These are phyloP conservation scores for Rhabdomys dilectus DNA, from an alignment of 2,113 vertebrate genomes.

Conservation along the genomic window DNA sequence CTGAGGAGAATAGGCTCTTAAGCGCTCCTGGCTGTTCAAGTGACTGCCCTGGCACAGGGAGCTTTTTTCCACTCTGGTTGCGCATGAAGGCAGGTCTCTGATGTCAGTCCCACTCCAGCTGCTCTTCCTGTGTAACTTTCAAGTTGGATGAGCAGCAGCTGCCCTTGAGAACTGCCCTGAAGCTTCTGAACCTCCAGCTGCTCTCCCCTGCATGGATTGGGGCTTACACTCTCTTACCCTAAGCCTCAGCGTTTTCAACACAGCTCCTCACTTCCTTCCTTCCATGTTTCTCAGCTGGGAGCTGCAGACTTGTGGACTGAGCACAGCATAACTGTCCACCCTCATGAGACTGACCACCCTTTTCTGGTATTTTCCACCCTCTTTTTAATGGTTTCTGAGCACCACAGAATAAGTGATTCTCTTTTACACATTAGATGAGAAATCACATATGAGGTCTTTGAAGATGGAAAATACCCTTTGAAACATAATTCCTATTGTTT, in stretches of 20 bases:
- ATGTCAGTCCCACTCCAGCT: slow-evolving; percentile 72
- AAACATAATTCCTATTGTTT: slow-evolving; percentile 51
- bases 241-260: background rate
- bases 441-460: slow-evolving; percentile 58
- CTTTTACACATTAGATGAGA: background rate
- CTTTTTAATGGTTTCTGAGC: slow-evolving; percentile 43
- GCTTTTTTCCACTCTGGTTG: slow-evolving; percentile 76
- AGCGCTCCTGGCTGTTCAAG: slow-evolving; percentile 64
- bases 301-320: background rate
- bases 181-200: slow-evolving; percentile 38
- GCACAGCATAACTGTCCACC: background rate
- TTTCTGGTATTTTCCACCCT: slow-evolving; percentile 59
- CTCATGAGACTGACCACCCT: slow-evolving; percentile 10
- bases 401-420: slow-evolving; percentile 24
- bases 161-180: slow-evolving; percentile 71
- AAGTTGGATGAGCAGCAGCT: slow-evolving; percentile 75
- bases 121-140: slow-evolving; percentile 72
- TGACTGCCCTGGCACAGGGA: slow-evolving; percentile 64
- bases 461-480: slow-evolving; percentile 25
- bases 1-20: slow-evolving; percentile 21
- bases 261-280: slow-evolving; percentile 18
- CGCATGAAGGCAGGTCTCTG: slow-evolving; percentile 66
- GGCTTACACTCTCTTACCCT: slow-evolving; percentile 16
- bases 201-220: slow-evolving; percentile 14
- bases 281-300: slow-evolving; percentile 12